Evolutionary conservation across 2,113 vertebrate genomes (phyloP), one percentile per base, ranked within the genome.

Genomic region (Marmota flaviventris): DNA sequence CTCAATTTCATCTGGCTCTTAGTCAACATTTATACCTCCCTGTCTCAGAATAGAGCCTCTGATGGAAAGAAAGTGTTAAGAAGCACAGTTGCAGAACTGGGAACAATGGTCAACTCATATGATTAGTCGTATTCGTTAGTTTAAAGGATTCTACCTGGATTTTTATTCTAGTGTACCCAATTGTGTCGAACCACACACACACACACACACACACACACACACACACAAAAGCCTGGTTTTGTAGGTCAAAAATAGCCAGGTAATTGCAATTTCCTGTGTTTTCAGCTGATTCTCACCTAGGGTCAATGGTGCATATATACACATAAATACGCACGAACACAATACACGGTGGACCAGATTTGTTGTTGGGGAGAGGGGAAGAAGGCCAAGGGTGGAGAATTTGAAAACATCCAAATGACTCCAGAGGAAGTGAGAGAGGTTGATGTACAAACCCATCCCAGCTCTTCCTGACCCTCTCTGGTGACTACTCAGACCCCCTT

Each of bases 401-500:
- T 56, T 95, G 90, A 94, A 95, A 96, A 90, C 81, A 94, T 76
- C 95, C 93, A 86, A 96, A 53, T 94, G 96, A 97, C 93, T 94
- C 4, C 42, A 93, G 84, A 97, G 97, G 96, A 98, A 97, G 77
- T 96, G 84, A 93, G 95, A 76, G 83, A 87, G 75, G 75, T 34
- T 63, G 97, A 85, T 83, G 92, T 32, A 18, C 27, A 93, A 89
- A 34, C 96, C 94, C 93, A 65, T 96, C 95, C 96, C 96, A 79
- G 86, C 85, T 83, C 86, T 45, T 78, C 92, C 65, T n/a, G 12
- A 48, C 81, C 96, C 89, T 76, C 70, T 48, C 63, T 51, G 25
- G 56, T 98, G 96, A 97, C 95, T 97, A 97, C 96, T 97, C 97
- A 98, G 93, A 91, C 58, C 34, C 91, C 93, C 75, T 96, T 67